Percentiles rank a stretch among this genome's conserved stretches.
These are phyloP conservation scores for Myotis lucifugus DNA, from an alignment of 2,113 vertebrate genomes.

Conservation along the genomic window DNA sequence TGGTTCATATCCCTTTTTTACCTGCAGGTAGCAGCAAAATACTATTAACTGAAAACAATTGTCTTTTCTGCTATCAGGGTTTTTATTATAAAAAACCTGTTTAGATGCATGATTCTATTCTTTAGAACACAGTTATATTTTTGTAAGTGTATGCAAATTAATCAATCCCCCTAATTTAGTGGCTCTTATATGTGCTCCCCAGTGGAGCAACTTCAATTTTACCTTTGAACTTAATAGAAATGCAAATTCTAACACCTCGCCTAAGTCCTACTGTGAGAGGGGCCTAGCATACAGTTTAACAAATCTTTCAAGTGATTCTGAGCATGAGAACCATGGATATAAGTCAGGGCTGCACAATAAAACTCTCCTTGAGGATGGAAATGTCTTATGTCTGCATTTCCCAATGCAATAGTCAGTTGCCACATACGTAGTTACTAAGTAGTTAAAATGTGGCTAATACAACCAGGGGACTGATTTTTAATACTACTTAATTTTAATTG, in stretches of 20 bases:
- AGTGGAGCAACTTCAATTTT: neutral
- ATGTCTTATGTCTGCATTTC: neutral
- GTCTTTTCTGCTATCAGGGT: neutral
- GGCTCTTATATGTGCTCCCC: neutral
- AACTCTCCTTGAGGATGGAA: neutral
- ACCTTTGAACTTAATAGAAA: neutral
- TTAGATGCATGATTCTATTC: neutral
- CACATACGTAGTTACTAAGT: neutral
- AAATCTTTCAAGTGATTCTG: neutral
- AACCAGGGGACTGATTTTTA: neutral
- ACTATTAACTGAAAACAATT: conserved; percentile 28
- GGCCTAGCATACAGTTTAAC: neutral
- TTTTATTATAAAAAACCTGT: neutral
- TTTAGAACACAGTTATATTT: neutral
- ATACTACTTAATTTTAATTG: neutral
- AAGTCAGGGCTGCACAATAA: rapidly evolving
- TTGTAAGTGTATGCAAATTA: neutral
- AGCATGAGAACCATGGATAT: neutral
- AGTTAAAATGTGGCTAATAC: neutral
- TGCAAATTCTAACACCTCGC: neutral
- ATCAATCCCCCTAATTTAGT: neutral
- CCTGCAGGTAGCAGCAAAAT: conserved; percentile 72
- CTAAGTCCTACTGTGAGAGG: neutral
- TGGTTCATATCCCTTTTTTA: conserved; percentile 52
- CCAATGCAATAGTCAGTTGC: neutral